Conservation (phyloP, 2,888 invertebrate genomes). For the Caenorhabditis macrosperma region DNA sequence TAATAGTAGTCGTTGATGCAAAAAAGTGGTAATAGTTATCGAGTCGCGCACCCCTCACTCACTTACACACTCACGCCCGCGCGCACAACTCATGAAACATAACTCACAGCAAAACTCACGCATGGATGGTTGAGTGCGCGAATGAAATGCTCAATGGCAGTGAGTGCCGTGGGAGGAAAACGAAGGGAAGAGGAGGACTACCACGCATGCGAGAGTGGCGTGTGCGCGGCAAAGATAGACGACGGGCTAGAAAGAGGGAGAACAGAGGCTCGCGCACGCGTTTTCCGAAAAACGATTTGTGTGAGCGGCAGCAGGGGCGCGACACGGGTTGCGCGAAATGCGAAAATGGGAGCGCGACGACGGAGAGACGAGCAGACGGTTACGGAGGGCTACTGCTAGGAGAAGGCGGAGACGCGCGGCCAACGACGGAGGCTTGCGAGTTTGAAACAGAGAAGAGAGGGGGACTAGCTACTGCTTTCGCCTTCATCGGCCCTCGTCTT, state of each 20-base stretch:
- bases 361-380: conserved; percentile 48
- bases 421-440: conserved; percentile 12
- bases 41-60: conserved; percentile 46
- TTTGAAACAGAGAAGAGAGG: conserved; percentile 29
- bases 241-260: conserved; percentile 34
- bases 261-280: conserved; percentile 50
- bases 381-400: conserved; percentile 36
- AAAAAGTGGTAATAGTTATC: conserved; percentile 62
- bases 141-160: conserved; percentile 57
- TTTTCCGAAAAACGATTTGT: conserved; percentile 56
- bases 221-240: conserved; percentile 35
- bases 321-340: conserved; percentile 54
- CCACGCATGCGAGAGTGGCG: conserved; percentile 51
- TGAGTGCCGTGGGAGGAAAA: conserved; percentile 52
- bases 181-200: conserved; percentile 24
- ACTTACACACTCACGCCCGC: conserved; percentile 36
- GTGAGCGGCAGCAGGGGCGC: conserved; percentile 53
- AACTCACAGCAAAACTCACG: conserved; percentile 58
- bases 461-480: conserved; percentile 48
- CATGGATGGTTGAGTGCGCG: conserved; percentile 61
- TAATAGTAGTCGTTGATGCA: conserved; percentile 53
- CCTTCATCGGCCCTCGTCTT: conserved; percentile 34
- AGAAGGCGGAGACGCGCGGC: conserved; percentile 27
- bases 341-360: conserved; percentile 44
- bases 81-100: conserved; percentile 55